Evolutionary conservation across 2,797 vertebrate species (phyloP).

Genomic region (Sebastiscus albofasciatus): DNA sequence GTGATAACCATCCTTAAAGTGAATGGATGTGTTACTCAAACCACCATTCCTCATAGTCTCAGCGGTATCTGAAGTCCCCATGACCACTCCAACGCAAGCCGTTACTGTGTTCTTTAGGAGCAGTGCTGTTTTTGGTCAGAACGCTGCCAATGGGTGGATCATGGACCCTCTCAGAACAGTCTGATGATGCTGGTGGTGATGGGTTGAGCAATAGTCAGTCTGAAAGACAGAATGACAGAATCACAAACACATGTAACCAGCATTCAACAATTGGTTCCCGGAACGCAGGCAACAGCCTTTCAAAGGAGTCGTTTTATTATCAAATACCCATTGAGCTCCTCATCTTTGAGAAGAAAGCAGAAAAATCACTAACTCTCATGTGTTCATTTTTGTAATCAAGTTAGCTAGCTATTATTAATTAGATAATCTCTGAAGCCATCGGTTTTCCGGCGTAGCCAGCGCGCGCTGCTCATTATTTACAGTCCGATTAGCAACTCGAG

Average conservation of each 20-base stretch:
- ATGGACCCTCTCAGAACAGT: not conserved
- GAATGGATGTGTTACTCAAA: not conserved
- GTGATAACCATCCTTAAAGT: not conserved
- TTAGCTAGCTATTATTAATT: not conserved
- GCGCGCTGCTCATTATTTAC: no score
- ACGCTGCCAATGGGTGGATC: not conserved
- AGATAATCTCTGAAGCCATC: no score
- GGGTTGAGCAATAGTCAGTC: no score
- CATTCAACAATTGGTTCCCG: not conserved
- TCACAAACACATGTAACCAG: not conserved
- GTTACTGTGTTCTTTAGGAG: not conserved
- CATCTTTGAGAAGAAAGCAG: not conserved
- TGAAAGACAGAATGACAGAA: not conserved
- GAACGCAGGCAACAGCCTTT: not conserved
- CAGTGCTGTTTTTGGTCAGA: not conserved
- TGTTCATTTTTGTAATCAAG: not conserved
- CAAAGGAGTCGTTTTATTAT: not conserved
- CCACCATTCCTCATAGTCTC: not conserved
- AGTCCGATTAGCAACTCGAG: not conserved
- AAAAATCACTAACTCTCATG: not conserved
- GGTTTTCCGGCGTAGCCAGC: no score
- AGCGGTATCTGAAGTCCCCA: not conserved
- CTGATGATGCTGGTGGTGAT: not conserved
- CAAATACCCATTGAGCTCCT: not conserved
- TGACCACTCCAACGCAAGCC: not conserved